Base-by-base conservation (phyloP, 2,113 vertebrate species). In the Orthonyx spaldingii region DNA sequence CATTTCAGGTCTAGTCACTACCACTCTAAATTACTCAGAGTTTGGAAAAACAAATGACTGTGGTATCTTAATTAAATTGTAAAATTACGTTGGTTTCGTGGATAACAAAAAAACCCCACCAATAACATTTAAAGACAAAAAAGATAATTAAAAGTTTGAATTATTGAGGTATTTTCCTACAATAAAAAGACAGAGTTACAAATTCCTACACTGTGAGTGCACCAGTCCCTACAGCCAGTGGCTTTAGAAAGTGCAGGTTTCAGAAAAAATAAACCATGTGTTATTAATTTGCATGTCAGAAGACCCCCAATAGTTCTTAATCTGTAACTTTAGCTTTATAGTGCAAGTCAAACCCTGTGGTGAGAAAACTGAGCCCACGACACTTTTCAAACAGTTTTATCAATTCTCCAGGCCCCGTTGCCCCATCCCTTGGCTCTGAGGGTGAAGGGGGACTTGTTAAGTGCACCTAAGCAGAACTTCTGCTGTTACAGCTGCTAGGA, bases 221-320 rank as follows among this genome's bases (percentile, higher is more conserved):
- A 70, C 35, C 71, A 26, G 26, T n/a, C 68, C 76, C 65, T 82
- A 59, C n/a, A 89, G 69, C 21, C 89, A 86, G 32, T 8, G 52
- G 27, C 10, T 71, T 68, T 5, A 72, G 27, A 91, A 74, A 17
- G 22, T 16, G 63, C 55, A 84, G 52, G 16, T 66, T 76, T 47
- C 70, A 90, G 60, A 49, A 60, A 83, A 82, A 92, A 84, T 4
- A 64, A 87, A 32, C 41, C 94, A 94, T n/a, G 28, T 94, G 94
- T 60, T 89, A 93, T 33, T 93, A 74, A 95, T 97, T 94, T 83
- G 93, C 61, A 85, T 47, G 90, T 94, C 86, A 87, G 61, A 93
- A 94, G 86, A 96, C 87, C 78, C 95, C 93, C 94, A 90, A 61
- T 63, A 96, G 81, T 76, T 97, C 91, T 82, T 69, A 60, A 93